A percentile compares a stretch with the other conserved stretches of the same genome.
These are phyloP conservation scores for Haemorhous mexicanus DNA, from an alignment of 2,113 vertebrate genomes.

Conservation along the genomic window DNA sequence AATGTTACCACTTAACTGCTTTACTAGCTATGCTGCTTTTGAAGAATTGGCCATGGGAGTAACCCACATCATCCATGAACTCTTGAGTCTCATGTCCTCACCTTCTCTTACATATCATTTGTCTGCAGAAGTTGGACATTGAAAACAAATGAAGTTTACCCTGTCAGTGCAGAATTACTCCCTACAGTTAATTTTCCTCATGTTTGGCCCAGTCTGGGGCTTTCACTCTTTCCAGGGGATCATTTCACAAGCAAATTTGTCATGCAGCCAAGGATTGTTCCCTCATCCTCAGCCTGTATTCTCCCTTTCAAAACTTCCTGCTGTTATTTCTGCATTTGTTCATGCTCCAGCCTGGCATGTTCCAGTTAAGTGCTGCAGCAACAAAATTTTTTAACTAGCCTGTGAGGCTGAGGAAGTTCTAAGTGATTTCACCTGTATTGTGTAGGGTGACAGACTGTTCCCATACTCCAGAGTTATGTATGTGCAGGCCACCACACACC, in stretches of 20 bases:
- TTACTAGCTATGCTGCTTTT: background rate
- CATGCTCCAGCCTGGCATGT: background rate
- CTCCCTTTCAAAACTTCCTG: background rate
- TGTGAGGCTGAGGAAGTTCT: background rate
- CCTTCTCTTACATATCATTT: background rate
- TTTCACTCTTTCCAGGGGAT: background rate
- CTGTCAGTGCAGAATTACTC: background rate
- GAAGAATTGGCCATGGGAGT: background rate
- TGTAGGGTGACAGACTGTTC: background rate
- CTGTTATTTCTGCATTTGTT: slow-evolving; percentile 3
- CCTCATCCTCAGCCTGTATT: background rate
- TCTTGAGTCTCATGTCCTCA: background rate
- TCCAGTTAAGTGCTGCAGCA: background rate
- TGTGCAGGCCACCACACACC: background rate
- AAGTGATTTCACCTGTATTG: background rate
- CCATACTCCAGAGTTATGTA: background rate
- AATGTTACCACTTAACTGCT: background rate
- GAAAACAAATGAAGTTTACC: background rate
- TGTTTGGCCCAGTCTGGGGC: background rate
- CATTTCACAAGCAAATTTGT: background rate
- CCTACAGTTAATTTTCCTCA: background rate
- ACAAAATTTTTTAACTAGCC: background rate
- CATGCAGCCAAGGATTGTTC: background rate
- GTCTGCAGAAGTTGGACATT: background rate
- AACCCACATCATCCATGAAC: background rate